Percentiles rank a stretch among this genome's conserved stretches.
phyloP scores from a whole-genome alignment of 2,888 invertebrate genomes.

The Stenotaenia linearis region DNA sequence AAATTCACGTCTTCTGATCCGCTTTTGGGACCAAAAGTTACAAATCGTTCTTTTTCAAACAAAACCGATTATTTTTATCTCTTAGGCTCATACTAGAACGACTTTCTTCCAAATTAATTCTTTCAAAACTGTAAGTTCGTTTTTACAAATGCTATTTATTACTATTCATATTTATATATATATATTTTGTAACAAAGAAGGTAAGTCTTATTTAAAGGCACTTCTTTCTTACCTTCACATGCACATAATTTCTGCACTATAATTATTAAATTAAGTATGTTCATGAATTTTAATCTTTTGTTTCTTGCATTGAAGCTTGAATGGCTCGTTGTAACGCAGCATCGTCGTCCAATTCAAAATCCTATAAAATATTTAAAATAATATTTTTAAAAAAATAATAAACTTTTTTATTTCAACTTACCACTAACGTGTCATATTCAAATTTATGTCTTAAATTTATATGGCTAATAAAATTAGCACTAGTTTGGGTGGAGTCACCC shows the following conservation, averaged over 20 bases:
- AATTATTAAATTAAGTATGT: too few relatives aligned
- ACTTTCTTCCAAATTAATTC: not conserved
- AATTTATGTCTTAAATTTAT: slow-evolving; percentile 3
- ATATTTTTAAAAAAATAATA: not conserved
- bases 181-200: not conserved
- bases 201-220: not conserved
- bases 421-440: slow-evolving; percentile 27
- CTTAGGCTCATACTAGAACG: too few relatives aligned
- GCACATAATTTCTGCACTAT: not conserved
- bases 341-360: slow-evolving; percentile 11
- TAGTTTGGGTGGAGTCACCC: not conserved
- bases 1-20: not conserved
- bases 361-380: not conserved
- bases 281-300: too few relatives aligned
- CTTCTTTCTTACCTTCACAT: not conserved
- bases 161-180: not conserved
- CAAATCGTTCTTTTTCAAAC: not conserved
- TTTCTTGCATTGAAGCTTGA: not conserved
- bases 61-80: not conserved
- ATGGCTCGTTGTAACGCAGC: not conserved
- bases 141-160: not conserved
- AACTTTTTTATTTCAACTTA: not conserved
- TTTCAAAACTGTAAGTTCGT: not conserved
- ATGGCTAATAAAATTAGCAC: slow-evolving; percentile 1
- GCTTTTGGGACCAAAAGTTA: not conserved